Base-by-base conservation (phyloP, 2,888 invertebrate species). In the Copidosoma aretas region DNA sequence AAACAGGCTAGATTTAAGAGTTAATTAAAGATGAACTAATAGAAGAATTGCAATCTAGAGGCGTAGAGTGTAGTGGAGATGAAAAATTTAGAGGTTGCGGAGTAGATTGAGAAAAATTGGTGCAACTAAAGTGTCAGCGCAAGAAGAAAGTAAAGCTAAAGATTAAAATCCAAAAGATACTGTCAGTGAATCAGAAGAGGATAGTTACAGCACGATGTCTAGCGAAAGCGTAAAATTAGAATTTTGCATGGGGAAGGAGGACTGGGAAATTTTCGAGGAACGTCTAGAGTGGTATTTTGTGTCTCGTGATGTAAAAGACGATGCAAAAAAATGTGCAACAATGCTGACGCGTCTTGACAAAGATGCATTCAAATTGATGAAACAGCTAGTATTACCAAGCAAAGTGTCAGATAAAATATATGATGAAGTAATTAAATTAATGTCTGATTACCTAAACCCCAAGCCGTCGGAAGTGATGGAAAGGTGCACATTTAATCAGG, bases 351-450 rank as follows among this genome's bases (percentile, higher is more conserved):
- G 52, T 24, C 14, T 70, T 19, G 65, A 65, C 49, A 60, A 52
- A 10, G 62, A 67, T 15, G 56, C 69, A 8, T 68, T 62, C 25
- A 68, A 60, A 43, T 53, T 70, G 1, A 39, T 67, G 10, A 67
- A 53, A 59, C 63, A 72, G 24, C 24, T 74, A 57, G 68, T 70
- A 21, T 72, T 71, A 0, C 74, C 74, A 25, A 60, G n/a, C 0
- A 71, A 70, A 63, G 68, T 71, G 5, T 67, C 24, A 41, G 62
- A 54, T 0, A 72, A 69, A 60, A 32, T 63, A 15, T 74, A 62
- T 59, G 58, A 10, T 1, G 70, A 72, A 12, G n/a, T 74, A 19
- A 61, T 74, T 5, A 41, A 71, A 39, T 1, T 67, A 22, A 61
- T 75, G 60, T 22, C 56, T 1, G 43, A 71, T 46, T 72, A 73